These are phyloP conservation scores for Pterocles orientalis DNA, from an alignment of 2,113 vertebrate genomes.

Conservation along the genomic window DNA sequence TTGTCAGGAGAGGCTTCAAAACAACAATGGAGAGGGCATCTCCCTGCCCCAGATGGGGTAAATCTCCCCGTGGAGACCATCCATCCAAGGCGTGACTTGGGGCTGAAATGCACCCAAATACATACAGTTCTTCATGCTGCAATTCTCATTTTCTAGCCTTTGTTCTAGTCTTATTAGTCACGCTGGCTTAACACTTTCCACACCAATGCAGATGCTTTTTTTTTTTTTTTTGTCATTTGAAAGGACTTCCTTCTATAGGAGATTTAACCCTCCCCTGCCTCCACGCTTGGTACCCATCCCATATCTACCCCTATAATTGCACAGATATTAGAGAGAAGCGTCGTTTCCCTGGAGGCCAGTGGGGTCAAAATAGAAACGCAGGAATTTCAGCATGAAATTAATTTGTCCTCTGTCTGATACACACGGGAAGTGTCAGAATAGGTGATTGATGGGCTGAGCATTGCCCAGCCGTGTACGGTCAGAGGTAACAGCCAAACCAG, in stretches of 20 bases:
- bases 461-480: neutral
- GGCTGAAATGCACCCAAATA: neutral
- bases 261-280: neutral
- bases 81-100: neutral
- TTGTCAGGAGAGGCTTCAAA: neutral
- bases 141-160: neutral
- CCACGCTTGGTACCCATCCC: neutral
- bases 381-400: neutral
- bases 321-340: neutral
- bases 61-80: neutral
- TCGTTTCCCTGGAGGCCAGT: neutral
- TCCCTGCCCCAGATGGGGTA: neutral
- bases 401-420: neutral
- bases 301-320: neutral
- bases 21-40: fast-evolving
- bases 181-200: neutral
- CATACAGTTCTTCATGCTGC: neutral
- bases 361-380: neutral
- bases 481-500: neutral
- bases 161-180: neutral
- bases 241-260: neutral
- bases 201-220: neutral
- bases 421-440: neutral
- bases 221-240: neutral
- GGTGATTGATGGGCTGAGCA: neutral